Evolutionary conservation across 2,797 vertebrate species (phyloP).

Genomic region (Florisuga fusca): DNA sequence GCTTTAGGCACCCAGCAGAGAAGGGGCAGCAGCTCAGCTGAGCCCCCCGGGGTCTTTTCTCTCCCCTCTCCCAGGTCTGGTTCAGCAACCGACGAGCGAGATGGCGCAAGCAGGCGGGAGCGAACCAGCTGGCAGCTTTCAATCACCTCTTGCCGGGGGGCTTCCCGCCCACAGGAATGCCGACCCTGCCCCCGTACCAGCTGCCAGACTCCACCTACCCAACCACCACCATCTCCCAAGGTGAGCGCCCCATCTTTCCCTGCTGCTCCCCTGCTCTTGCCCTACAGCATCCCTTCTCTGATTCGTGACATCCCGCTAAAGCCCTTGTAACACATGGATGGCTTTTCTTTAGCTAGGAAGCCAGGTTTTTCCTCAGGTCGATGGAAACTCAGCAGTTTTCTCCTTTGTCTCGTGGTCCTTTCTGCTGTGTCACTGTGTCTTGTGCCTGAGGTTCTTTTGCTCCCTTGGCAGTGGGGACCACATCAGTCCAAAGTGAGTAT

Average conservation of each 20-base stretch:
- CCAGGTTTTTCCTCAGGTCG: not conserved
- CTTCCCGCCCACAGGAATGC: slow-evolving; percentile 94
- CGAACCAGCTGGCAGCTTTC: slow-evolving; percentile 96
- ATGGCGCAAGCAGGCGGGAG: slow-evolving; percentile 98
- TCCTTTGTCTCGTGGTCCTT: not conserved
- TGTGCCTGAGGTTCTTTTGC: not conserved
- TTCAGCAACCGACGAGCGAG: slow-evolving; percentile 96
- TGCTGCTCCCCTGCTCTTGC: not conserved
- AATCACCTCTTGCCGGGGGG: slow-evolving; percentile 97
- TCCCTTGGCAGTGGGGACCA: not conserved
- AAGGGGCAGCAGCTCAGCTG: not conserved
- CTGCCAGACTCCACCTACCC: slow-evolving; percentile 93
- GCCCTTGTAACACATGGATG: not conserved
- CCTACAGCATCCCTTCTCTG: not conserved
- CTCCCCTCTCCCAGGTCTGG: slow-evolving; percentile 87
- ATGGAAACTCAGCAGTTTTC: not conserved
- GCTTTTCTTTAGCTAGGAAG: not conserved
- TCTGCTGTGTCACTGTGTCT: not conserved
- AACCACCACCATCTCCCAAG: slow-evolving; percentile 90
- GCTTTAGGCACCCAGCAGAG: not conserved
- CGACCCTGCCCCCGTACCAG: slow-evolving; percentile 93
- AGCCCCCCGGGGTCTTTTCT: not conserved
- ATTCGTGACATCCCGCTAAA: not conserved
- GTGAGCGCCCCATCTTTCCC: slow-evolving; percentile 60
- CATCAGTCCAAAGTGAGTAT: not conserved